Conservation (phyloP, 2,113 vertebrate species). For the Etia nguti region DNA sequence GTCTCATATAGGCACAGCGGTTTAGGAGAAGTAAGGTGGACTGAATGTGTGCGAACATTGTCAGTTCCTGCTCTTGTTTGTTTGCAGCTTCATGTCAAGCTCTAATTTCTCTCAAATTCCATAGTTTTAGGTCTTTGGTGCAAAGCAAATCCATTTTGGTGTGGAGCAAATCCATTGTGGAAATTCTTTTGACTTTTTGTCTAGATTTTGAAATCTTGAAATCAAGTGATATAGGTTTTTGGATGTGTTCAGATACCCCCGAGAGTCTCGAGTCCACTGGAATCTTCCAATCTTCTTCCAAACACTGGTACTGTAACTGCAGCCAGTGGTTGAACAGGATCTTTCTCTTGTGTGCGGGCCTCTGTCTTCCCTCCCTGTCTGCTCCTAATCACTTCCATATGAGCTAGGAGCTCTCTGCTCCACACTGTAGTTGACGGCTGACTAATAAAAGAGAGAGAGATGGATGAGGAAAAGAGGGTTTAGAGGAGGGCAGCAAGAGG, state of each 20-base stretch:
- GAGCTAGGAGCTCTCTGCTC: constrained; percentile 1
- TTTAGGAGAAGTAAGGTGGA: not conserved
- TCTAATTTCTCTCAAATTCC: not conserved
- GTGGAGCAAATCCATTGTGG: not conserved
- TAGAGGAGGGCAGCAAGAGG: not conserved
- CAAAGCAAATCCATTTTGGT: not conserved
- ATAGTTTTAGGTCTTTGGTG: not conserved
- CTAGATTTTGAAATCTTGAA: not conserved
- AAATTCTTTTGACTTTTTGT: not conserved
- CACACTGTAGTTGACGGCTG: not conserved
- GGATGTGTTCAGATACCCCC: not conserved
- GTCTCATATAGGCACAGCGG: not conserved
- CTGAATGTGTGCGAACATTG: not conserved
- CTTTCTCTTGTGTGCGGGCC: constrained; percentile 6
- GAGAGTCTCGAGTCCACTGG: not conserved
- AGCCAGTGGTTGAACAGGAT: not conserved
- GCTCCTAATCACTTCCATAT: constrained; percentile 35
- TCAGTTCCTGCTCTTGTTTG: not conserved
- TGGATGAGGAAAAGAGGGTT: not conserved
- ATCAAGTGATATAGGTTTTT: not conserved
- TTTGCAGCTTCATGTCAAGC: not conserved
- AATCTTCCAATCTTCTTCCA: not conserved
- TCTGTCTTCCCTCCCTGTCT: not conserved
- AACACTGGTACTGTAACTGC: not conserved
- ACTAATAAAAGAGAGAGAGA: constrained; percentile 8